phyloP scores from a whole-genome alignment of 2,797 vertebrate genomes.

The Bufotes viridis region DNA sequence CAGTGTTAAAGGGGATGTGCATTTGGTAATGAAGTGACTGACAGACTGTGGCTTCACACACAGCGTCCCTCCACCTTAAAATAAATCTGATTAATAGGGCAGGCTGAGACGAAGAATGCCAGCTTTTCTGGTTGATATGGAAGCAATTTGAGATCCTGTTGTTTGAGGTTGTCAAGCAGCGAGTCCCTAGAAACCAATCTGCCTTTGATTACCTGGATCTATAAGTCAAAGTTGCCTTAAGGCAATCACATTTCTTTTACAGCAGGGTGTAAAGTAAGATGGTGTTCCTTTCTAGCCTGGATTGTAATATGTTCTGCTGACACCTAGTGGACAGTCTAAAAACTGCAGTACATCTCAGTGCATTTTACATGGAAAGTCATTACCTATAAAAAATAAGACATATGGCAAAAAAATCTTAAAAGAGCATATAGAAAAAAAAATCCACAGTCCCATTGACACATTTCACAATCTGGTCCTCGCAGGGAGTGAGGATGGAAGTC shows the following conservation, averaged over 20 bases:
- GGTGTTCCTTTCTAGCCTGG: neutral
- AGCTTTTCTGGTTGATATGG: too few species aligned
- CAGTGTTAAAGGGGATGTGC: too few species aligned
- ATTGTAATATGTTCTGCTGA: neutral
- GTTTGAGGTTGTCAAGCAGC: neutral
- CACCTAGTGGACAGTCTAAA: neutral
- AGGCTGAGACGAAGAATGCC: too few species aligned
- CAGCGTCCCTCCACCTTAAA: neutral
- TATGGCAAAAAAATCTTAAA: neutral
- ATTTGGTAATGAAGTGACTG: too few species aligned
- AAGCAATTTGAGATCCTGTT: too few species aligned
- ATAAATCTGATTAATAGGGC: neutral
- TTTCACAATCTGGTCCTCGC: too few species aligned
- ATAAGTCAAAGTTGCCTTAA: neutral
- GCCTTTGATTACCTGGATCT: neutral
- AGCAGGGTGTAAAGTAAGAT: slow-evolving; percentile 1
- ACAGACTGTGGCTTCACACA: too few species aligned
- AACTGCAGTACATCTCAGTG: neutral
- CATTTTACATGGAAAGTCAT: neutral
- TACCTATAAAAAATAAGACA: neutral
- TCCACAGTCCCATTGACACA: neutral
- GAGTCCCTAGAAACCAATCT: neutral
- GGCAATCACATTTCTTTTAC: neutral
- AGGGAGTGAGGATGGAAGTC: neutral
- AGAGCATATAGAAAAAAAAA: neutral